phyloP scores from a whole-genome alignment of 2,888 invertebrate species.

The Zeuzera pyrina region DNA sequence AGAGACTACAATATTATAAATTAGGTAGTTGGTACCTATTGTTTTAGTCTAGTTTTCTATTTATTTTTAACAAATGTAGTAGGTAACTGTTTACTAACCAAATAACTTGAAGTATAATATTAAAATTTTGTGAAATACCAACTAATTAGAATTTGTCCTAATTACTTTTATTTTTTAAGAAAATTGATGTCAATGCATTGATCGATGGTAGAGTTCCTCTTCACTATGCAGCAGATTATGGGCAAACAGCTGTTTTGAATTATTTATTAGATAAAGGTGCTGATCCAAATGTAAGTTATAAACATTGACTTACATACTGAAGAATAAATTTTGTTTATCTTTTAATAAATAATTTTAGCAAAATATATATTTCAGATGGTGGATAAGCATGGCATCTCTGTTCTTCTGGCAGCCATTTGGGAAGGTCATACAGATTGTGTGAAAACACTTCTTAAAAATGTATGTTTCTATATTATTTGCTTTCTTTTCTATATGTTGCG shows the following conservation, averaged over 20 bases:
- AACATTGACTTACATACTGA: neutral
- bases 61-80: too few species aligned
- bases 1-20: too few species aligned
- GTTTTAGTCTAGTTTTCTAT: too few species aligned
- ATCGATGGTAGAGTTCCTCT: constrained; percentile 92
- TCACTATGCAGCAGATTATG: constrained; percentile 97
- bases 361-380: constrained; percentile 85
- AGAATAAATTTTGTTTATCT: too few species aligned
- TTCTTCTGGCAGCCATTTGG: constrained; percentile 95
- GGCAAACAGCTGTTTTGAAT: constrained; percentile 90
- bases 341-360: too few species aligned
- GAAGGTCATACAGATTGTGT: constrained; percentile 96
- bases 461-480: constrained; percentile 52
- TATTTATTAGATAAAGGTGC: constrained; percentile 93
- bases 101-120: too few species aligned
- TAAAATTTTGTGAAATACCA: too few species aligned
- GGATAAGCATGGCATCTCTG: constrained; percentile 96
- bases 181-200: constrained; percentile 87
- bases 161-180: constrained; percentile 70
- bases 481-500: neutral
- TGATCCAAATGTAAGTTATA: constrained; percentile 84
- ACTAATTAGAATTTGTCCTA: too few species aligned
- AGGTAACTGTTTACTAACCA: too few species aligned
- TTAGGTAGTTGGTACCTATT: too few species aligned
- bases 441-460: constrained; percentile 87